Conservation (phyloP, 53 echinoderm and acorn worm genomes). For the Hippasteria phrygiana region DNA sequence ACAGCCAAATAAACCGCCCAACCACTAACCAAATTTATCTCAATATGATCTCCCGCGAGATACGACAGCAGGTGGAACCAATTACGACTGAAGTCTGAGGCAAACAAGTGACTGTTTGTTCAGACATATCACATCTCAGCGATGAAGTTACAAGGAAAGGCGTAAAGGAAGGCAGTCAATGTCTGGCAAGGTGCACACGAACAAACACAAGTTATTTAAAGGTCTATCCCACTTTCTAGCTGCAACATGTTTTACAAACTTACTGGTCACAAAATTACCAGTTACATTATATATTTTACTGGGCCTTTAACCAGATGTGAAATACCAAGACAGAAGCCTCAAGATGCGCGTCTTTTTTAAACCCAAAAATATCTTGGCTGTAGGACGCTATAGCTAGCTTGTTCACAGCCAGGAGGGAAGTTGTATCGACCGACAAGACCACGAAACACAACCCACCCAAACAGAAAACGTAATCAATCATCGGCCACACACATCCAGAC, state of each 20-base stretch:
- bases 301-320: no score
- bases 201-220: no score
- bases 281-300: no score
- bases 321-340: slow-evolving; percentile 3
- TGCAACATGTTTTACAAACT: no score
- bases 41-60: not conserved
- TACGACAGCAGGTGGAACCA: slow-evolving; percentile 10
- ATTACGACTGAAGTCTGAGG: not conserved
- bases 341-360: not conserved
- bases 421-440: not conserved
- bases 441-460: not conserved
- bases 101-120: slow-evolving; percentile 18
- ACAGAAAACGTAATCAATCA: not conserved
- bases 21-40: not conserved
- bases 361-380: not conserved
- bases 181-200: slow-evolving; percentile 2
- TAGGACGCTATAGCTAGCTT: not conserved
- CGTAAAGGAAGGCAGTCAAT: slow-evolving; percentile 29
- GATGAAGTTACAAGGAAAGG: slow-evolving; percentile 21
- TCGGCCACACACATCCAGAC: not conserved
- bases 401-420: not conserved
- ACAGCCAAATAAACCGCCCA: not conserved
- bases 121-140: slow-evolving; percentile 4
- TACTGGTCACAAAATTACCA: no score
- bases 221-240: no score